A percentile compares a stretch with the other conserved stretches of the same genome.
Evolutionary conservation across 1,140 invertebrate species (phyloP).

Genomic region (Harlomillsia oculata): DNA sequence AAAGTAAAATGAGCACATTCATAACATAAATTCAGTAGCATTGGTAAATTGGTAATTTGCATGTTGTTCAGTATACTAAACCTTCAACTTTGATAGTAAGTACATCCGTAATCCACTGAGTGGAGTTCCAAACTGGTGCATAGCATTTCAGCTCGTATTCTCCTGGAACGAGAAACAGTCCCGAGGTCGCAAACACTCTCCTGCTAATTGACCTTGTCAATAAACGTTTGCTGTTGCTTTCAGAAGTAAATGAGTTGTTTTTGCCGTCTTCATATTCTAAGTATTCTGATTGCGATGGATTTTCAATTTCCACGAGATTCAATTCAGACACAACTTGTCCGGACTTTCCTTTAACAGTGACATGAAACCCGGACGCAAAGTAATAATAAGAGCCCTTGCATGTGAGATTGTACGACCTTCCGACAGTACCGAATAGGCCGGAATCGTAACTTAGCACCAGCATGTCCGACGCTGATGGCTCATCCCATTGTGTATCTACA

Average conservation of each 20-base stretch:
- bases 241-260: not conserved
- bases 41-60: not conserved
- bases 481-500: no score
- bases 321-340: not conserved
- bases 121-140: slow-evolving; percentile 1
- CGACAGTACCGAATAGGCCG: no score
- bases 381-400: not conserved
- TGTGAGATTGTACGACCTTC: not conserved
- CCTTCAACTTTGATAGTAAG: not conserved
- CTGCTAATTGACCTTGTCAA: no score
- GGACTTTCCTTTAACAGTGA: not conserved
- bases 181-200: not conserved
- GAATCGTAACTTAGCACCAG: no score
- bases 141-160: not conserved
- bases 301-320: not conserved
- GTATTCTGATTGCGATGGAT: not conserved
- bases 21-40: not conserved
- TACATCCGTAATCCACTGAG: not conserved
- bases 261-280: not conserved
- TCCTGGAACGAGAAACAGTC: not conserved
- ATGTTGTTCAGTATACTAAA: not conserved
- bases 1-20: no score
- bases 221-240: not conserved
- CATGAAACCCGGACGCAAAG: not conserved
- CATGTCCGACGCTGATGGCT: no score